Percentiles rank a stretch among this genome's conserved stretches.
Conservation (phyloP, 2,888 invertebrate species). For the Bimastos eiseni region DNA sequence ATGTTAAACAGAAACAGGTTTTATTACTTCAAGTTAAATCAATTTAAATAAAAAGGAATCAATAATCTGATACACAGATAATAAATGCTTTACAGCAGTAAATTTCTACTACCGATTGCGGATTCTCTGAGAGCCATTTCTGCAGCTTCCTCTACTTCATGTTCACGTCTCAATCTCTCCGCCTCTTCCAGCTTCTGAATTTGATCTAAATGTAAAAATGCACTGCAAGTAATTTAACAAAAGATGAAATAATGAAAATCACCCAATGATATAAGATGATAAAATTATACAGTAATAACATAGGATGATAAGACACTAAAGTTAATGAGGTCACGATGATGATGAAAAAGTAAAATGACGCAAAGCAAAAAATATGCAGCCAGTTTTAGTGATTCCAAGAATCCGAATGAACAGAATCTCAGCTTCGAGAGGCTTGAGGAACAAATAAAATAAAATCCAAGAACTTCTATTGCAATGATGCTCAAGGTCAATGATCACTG, state of each 20-base stretch:
- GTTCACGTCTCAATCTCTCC: slow-evolving; percentile 52
- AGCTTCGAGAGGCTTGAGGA: too few species aligned
- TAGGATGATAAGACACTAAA: too few species aligned
- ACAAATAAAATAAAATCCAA: too few species aligned
- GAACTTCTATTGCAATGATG: too few species aligned
- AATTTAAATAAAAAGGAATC: neutral
- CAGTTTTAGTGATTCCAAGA: too few species aligned
- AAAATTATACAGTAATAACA: too few species aligned
- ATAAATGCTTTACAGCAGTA: neutral
- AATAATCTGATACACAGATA: neutral
- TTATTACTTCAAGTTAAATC: neutral
- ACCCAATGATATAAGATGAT: neutral
- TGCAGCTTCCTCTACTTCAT: slow-evolving; percentile 52
- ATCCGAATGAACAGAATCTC: too few species aligned
- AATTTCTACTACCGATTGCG: neutral
- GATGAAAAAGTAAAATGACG: neutral
- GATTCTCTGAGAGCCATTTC: slow-evolving; percentile 47
- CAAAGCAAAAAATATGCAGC: neutral
- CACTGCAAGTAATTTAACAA: neutral
- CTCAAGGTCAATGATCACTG: too few species aligned
- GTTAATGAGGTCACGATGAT: too few species aligned
- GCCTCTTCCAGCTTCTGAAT: slow-evolving; percentile 58
- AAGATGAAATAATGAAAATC: neutral
- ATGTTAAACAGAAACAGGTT: neutral
- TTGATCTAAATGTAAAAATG: slow-evolving; percentile 52